These are phyloP conservation scores for Falco punctatus DNA, from an alignment of 2,113 vertebrate species.

Conservation along the genomic window DNA sequence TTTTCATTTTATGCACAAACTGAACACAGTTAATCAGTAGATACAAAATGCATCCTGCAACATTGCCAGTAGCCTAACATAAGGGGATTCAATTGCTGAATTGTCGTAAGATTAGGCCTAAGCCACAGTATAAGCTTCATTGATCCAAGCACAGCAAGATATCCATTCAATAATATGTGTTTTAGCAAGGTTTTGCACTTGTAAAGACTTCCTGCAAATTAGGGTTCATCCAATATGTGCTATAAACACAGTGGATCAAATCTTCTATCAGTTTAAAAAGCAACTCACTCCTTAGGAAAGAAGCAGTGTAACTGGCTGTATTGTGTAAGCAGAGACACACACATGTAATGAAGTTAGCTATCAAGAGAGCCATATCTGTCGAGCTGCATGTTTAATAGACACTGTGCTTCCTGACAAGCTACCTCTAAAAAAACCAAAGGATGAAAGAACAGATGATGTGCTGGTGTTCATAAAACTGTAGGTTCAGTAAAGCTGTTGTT, in stretches of 20 bases:
- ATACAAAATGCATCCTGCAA: conserved; percentile 30
- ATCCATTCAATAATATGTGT: conserved; percentile 65
- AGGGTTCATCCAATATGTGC: conserved; percentile 37
- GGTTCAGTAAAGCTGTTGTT: not conserved
- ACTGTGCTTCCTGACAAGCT: not conserved
- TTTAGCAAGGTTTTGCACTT: conserved; percentile 68
- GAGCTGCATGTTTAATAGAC: not conserved
- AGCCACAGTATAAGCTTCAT: conserved; percentile 67
- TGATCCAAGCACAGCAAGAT: conserved; percentile 65
- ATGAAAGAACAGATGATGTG: not conserved
- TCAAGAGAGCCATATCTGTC: not conserved
- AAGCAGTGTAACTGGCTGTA: not conserved
- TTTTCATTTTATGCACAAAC: conserved; percentile 55
- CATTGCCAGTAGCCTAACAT: conserved; percentile 41
- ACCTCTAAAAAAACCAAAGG: not conserved
- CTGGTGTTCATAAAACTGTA: not conserved
- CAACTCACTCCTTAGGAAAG: not conserved
- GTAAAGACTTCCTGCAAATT: conserved; percentile 71
- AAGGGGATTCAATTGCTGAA: conserved; percentile 56
- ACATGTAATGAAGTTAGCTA: not conserved
- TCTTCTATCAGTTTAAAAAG: not conserved
- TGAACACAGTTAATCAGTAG: conserved; percentile 34
- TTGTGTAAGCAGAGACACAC: conserved; percentile 7
- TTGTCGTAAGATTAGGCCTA: conserved; percentile 64
- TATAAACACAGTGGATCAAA: conserved; percentile 42